Conservation (phyloP, 2,888 invertebrate genomes). For the Eueremaeus valkanovi region DNA sequence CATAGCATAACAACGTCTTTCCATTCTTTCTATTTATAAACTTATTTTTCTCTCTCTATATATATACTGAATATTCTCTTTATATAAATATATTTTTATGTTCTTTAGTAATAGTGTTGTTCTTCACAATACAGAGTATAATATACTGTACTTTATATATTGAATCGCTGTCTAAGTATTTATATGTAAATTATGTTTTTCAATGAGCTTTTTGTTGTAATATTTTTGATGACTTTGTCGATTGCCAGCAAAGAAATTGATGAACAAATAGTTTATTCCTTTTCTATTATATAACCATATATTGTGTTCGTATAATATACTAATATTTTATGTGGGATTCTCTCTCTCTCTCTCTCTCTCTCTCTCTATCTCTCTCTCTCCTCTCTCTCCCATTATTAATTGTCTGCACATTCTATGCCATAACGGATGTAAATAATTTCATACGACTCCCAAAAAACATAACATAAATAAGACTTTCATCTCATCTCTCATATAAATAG, state of each 20-base stretch:
- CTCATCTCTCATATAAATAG: background rate
- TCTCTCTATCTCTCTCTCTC: too few relatives aligned
- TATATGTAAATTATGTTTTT: conserved; percentile 18
- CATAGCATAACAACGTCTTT: conserved; percentile 22
- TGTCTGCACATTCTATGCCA: background rate
- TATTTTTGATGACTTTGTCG: conserved; percentile 19
- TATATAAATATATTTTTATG: too few relatives aligned
- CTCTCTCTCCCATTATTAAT: background rate
- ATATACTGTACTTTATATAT: background rate
- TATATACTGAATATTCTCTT: too few relatives aligned
- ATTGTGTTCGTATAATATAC: conserved; percentile 10
- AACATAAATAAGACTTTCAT: background rate
- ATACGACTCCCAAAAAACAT: background rate
- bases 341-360: too few relatives aligned
- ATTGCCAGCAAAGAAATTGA: background rate
- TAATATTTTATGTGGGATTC: conserved; percentile 7
- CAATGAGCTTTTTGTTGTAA: background rate
- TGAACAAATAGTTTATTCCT: conserved; percentile 9
- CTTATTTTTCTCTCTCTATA: background rate
- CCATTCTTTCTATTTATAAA: conserved; percentile 19
- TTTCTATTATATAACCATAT: background rate
- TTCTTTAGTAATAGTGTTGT: background rate
- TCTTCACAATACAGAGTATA: background rate
- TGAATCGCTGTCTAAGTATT: conserved; percentile 16
- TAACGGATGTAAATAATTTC: conserved; percentile 4